Base-by-base conservation (phyloP, 2,888 invertebrate species). In the Boloria selene region DNA sequence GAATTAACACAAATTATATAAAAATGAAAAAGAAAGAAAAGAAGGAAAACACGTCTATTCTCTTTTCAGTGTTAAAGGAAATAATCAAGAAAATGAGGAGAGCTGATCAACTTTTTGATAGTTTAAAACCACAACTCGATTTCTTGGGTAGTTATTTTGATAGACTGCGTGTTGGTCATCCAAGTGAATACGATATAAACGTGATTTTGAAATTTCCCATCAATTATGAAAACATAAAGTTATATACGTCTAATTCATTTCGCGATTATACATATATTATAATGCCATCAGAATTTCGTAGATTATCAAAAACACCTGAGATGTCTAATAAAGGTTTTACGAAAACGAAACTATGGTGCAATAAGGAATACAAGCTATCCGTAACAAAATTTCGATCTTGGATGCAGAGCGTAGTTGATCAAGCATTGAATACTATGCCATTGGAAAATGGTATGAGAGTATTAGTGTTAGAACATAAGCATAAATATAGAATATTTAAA, bases 141-240 rank as follows among this genome's bases (percentile, higher is more conserved):
- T 86, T 81, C 68, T 77, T 86, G 59, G 87, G 87, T 3, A 86
- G 87, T 67, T 86, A 85, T 69, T 87, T 80, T 67, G 87, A 86
- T 62, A 81, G 85, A 42, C 70, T 87, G 17, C 81, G 87, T 7
- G 83, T 87, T 16, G 85, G 86, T 1, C 76, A 82, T 51, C 83
- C 87, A 5, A 85, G 79, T 13, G 87, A 86, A 72, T 87, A 83
- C 61, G 87, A 87, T 68, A 79, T 86, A 17, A 86, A 86, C 68
- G 74, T 87, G 10, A 77, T 84, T 60, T 71, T 87, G 13, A 82
- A 75, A 22, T 69, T 86, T 66, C 84, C 79, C 42, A 67, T 87
- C 2, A 78, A 86, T 68, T 84, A 86, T 50, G 68, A 77, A 10
- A 84, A 81, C 70, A 84, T 86, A 49, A 59, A 51, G 62, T 72